Base-by-base conservation (phyloP, 2,797 vertebrate genomes). In the Halcyon leucocephala region DNA sequence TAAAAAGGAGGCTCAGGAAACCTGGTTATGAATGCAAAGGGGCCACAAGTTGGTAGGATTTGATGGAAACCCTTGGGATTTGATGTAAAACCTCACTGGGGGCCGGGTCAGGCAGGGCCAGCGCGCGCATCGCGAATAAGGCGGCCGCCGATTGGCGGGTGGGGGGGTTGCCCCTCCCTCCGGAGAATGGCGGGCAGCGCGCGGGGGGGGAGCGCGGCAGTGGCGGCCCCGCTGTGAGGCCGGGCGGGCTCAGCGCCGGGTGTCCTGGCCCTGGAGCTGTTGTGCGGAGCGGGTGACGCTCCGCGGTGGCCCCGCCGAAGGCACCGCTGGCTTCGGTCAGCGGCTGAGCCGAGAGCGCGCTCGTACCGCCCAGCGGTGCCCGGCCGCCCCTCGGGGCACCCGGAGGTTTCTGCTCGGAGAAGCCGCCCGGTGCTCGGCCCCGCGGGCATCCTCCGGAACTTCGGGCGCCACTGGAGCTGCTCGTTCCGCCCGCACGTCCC, bases 401-500 rank as follows among this genome's bases (percentile, higher is more conserved):
- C 29, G 2, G 8, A 3, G 46, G 42, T 0, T 19, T 3, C 25
- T 13, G 52, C 29, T 2, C 0, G 16, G 6, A 2, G 17, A 12
- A 29, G 1, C 6, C 65, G 3, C 0, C 9, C 64, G 1, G 42
- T 2, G 25, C 28, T 44, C n/a, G 28, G 35, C 61, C 26, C 69
- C 2, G n/a, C 35, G 1, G 35, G 33, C 44, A 4, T 19, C n/a
- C 35, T 11, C 58, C 10, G 4, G 5, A 6, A 41, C 65, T 29
- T 25, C 29, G 3, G 28, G n/a, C 70, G 14, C 28, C 14, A 2
- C 24, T n/a, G 3, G 6, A 6, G 54, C 29, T 2, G 12, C 4
- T 35, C 10, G 1, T 8, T 9, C 52, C 4, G 28, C 62, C 66
- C 9, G 21, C 73, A 3, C 33, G 2, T 29, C 67, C 31, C 70